phyloP scores from a whole-genome alignment of 37 sponge, comb jelly and placozoan species.

The Chondrosia reniformis region DNA sequence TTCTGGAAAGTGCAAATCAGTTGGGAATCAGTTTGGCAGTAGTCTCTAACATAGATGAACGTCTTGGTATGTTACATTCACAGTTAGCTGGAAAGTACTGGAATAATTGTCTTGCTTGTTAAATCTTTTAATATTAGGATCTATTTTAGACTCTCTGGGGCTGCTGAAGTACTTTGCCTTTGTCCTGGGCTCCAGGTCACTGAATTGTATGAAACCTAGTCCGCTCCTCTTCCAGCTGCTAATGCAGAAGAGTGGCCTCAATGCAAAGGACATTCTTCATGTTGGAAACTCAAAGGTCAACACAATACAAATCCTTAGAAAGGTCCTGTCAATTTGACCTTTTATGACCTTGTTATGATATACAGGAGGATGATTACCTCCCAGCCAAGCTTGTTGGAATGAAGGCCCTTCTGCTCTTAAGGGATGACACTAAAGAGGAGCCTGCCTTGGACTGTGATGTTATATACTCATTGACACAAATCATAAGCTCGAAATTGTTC shows the following conservation, averaged over 20 bases:
- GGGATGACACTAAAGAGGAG: too few relatives aligned
- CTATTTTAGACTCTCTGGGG: background rate
- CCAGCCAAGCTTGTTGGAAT: background rate
- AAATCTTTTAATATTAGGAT: background rate
- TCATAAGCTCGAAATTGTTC: background rate
- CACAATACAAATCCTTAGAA: too few relatives aligned
- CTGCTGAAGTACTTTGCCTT: conserved; percentile 4
- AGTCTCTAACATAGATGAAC: conserved; percentile 7
- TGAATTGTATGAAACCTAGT: background rate
- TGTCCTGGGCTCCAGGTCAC: background rate
- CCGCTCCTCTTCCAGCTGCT: conserved; percentile 5
- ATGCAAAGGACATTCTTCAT: background rate
- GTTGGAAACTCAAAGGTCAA: background rate
- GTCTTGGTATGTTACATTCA: background rate
- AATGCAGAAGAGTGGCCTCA: background rate
- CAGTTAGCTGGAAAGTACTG: background rate
- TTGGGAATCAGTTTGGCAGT: background rate
- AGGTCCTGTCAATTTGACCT: too few relatives aligned
- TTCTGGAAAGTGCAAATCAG: conserved; percentile 7
- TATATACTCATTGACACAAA: background rate
- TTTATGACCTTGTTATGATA: background rate
- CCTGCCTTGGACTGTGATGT: too few relatives aligned
- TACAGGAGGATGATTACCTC: background rate
- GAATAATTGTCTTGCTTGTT: background rate
- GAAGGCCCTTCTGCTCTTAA: background rate